Evolutionary conservation across 2,797 vertebrate species (phyloP), one percentile per base, ranked within the genome.

Genomic region (Valencia hispanica): DNA sequence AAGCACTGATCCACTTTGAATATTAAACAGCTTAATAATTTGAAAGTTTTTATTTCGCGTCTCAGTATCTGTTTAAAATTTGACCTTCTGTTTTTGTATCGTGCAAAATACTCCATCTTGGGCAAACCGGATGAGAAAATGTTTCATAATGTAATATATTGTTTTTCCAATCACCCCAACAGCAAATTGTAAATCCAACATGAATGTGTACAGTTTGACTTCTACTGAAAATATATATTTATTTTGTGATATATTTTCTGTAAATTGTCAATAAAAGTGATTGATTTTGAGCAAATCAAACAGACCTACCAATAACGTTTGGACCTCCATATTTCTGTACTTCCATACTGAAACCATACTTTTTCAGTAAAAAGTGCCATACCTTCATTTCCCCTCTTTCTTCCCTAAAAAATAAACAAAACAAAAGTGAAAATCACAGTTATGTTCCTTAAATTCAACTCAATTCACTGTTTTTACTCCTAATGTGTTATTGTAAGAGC

Each of bases 261-360:
- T 72, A 69, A 84, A 72, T 75, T 78, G 68, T 84, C 57, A 93
- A 89, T 90, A 85, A 92, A 91, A 82, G 70, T 1, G n/a, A 80
- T 20, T 80, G 70, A 88, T 85, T 75, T 80, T 14, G 30, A 57
- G 15, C 55, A 72, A 83, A 82, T 15, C 75, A 39, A 76, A 2
- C n/a, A 25, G 66, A 75, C 27, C 2, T 0, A 30, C 14, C 41
- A 48, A 36, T 22, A 50, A 36, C 22, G 12, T 65, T 22, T 65
- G 61, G 34, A 25, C 11, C 4, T 17, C 34, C 22, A 25, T 39
- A 61, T 34, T 34, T 61, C 25, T 61, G 57, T 4, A 22, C 9
- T 39, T 65, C 10, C 22, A 65, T 41, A 41, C 22, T 25, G 43
- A 6, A 66, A 41, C 11, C 25, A 11, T n/a, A 55, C 10, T 15